These are phyloP conservation scores for Parotocinclus haroldoi DNA, from an alignment of 2,797 vertebrate species.

Conservation along the genomic window DNA sequence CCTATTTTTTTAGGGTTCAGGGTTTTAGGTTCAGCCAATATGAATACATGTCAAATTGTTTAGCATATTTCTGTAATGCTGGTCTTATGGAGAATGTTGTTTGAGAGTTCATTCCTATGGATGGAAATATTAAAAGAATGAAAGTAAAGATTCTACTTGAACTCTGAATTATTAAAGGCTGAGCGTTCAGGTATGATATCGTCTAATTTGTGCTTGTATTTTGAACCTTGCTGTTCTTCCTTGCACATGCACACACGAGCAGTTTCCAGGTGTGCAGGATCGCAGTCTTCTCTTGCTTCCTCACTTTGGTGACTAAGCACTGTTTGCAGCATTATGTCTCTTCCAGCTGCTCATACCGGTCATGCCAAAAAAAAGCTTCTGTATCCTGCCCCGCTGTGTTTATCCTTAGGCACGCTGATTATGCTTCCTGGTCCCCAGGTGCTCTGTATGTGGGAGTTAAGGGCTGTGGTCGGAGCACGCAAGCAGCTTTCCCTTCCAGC, in stretches of 20 bases:
- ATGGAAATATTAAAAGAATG: slow-evolving; percentile 9
- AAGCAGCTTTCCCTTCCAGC: slow-evolving; percentile 7
- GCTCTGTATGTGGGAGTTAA: slow-evolving; percentile 7
- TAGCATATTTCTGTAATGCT: no score
- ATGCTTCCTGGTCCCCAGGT: slow-evolving; percentile 21
- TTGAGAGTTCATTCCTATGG: neutral
- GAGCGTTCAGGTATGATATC: slow-evolving; percentile 23
- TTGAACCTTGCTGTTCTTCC: slow-evolving; percentile 19
- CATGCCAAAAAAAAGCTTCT: slow-evolving; percentile 5
- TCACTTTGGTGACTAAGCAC: slow-evolving; percentile 1
- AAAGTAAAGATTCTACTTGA: neutral
- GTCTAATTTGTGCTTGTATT: slow-evolving; percentile 21
- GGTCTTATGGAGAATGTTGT: no score
- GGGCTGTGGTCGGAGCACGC: slow-evolving; percentile 5
- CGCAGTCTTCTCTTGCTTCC: slow-evolving; percentile 13
- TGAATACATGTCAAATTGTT: no score
- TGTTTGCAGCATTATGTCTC: neutral
- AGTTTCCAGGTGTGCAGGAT: slow-evolving; percentile 1
- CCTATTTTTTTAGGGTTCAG: no score
- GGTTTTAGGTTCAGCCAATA: no score
- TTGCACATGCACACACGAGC: slow-evolving; percentile 21
- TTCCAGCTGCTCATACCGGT: neutral
- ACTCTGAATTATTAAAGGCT: slow-evolving; percentile 15
- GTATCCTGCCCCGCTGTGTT: neutral
- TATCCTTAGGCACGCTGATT: slow-evolving; percentile 9